phyloP scores from a whole-genome alignment of 1,140 invertebrate species.

The Zelostemma sp. region DNA sequence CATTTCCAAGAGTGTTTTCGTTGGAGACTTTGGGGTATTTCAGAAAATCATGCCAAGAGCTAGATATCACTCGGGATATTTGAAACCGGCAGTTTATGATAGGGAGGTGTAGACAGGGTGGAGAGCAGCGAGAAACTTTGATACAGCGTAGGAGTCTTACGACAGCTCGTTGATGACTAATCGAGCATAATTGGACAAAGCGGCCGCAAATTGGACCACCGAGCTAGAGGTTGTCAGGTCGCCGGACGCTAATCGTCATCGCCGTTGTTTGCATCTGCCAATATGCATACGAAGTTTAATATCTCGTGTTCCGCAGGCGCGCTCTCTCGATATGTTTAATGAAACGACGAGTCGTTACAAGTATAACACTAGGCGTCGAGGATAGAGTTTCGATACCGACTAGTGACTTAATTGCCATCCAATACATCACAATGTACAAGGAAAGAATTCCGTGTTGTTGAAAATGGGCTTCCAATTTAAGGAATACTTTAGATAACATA shows the following conservation, averaged over 20 bases:
- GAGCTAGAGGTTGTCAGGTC: constrained; percentile 46
- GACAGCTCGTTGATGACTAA: constrained; percentile 44
- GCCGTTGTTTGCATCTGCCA: constrained; percentile 50
- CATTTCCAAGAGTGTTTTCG: too few species aligned
- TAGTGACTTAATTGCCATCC: too few species aligned
- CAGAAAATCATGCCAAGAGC: too few species aligned
- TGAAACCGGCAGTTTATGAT: neutral
- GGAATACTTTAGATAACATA: too few species aligned
- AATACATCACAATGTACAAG: too few species aligned
- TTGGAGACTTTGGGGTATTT: too few species aligned
- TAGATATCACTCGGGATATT: too few species aligned
- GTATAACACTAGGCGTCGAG: too few species aligned
- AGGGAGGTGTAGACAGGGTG: neutral
- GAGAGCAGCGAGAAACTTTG: constrained; percentile 13
- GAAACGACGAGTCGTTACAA: too few species aligned
- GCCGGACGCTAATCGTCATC: constrained; percentile 53
- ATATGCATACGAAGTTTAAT: constrained; percentile 40
- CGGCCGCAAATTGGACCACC: constrained; percentile 55
- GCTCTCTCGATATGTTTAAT: constrained; percentile 14
- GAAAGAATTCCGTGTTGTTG: too few species aligned
- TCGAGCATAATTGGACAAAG: constrained; percentile 53
- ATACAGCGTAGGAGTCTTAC: constrained; percentile 48
- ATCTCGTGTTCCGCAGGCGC: constrained; percentile 14
- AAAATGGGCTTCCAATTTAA: too few species aligned
- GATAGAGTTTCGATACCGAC: too few species aligned